A percentile compares a stretch with the other conserved stretches of the same genome.
Conservation (phyloP, 2,113 vertebrate genomes). For the Melanerpes formicivorus region DNA sequence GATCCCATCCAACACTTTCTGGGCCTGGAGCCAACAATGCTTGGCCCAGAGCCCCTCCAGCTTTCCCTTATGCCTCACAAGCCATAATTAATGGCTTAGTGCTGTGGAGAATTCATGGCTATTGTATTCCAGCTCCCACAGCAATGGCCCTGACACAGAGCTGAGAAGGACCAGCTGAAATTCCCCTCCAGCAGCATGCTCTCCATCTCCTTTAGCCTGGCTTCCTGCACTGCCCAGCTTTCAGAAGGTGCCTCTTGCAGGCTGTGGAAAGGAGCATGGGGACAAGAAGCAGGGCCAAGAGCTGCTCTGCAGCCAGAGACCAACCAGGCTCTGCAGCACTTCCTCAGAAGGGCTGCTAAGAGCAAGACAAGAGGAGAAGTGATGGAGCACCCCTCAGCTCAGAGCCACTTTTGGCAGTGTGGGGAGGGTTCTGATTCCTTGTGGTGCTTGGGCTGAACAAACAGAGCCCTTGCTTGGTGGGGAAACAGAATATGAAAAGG, state of each 20-base stretch:
- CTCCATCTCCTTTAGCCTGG: slow-evolving; percentile 19
- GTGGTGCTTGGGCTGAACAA: neutral
- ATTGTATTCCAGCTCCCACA: slow-evolving; percentile 41
- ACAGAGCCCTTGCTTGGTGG: neutral
- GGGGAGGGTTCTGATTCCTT: neutral
- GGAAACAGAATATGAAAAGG: neutral
- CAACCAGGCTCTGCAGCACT: neutral
- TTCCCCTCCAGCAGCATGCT: neutral
- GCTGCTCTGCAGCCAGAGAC: neutral
- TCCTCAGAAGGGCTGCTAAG: neutral
- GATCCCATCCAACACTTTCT: slow-evolving; percentile 54
- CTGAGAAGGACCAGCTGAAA: slow-evolving; percentile 23
- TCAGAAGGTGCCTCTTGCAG: neutral
- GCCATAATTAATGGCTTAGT: slow-evolving; percentile 56
- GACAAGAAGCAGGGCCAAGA: neutral
- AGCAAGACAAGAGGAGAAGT: neutral
- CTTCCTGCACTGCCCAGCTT: neutral
- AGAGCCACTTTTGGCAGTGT: neutral
- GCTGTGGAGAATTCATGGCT: slow-evolving; percentile 16
- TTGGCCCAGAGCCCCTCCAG: slow-evolving; percentile 50
- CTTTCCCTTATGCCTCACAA: slow-evolving; percentile 59
- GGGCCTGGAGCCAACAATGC: slow-evolving; percentile 50
- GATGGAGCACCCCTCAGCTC: neutral
- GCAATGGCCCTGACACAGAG: accelerated
- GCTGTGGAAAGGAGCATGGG: neutral